Conservation (phyloP, 2,113 vertebrate genomes). For the Eira barbara region DNA sequence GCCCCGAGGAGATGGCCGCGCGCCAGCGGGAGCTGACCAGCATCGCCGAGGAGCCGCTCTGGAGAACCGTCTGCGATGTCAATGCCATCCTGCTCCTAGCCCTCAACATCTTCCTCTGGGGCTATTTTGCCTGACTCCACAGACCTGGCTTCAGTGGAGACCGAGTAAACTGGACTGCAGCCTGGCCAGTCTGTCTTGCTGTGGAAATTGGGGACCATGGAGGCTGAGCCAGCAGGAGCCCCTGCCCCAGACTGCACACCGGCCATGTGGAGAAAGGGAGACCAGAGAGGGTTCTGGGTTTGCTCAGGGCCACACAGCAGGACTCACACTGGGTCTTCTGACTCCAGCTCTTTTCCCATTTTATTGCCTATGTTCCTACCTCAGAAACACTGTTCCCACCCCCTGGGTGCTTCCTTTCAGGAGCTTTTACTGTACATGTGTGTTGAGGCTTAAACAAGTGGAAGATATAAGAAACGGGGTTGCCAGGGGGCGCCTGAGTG, state of each 20-base stretch:
- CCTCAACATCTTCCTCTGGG: slow-evolving; percentile 93
- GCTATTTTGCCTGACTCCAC: slow-evolving; percentile 82
- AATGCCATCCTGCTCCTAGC: slow-evolving; percentile 89
- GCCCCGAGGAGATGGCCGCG: slow-evolving; percentile 77
- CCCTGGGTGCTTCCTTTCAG: background rate
- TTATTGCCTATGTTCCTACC: background rate
- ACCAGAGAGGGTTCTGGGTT: background rate
- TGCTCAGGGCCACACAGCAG: background rate
- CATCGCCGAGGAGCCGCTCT: slow-evolving; percentile 86
- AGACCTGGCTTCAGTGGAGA: background rate
- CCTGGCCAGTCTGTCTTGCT: background rate
- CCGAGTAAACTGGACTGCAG: background rate
- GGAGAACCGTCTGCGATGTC: slow-evolving; percentile 87
- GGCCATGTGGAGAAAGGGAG: background rate
- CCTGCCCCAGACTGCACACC: too few relatives aligned
- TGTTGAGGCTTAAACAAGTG: background rate
- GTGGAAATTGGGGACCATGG: background rate
- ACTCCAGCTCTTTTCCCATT: background rate
- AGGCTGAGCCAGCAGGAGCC: background rate
- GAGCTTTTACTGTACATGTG: background rate
- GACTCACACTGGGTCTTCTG: background rate
- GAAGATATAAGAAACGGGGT: background rate
- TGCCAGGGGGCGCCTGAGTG: too few relatives aligned
- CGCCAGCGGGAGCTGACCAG: slow-evolving; percentile 84
- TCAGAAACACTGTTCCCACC: background rate